Base-by-base conservation (phyloP, 2,113 vertebrate species). In the Nymphicus hollandicus region DNA sequence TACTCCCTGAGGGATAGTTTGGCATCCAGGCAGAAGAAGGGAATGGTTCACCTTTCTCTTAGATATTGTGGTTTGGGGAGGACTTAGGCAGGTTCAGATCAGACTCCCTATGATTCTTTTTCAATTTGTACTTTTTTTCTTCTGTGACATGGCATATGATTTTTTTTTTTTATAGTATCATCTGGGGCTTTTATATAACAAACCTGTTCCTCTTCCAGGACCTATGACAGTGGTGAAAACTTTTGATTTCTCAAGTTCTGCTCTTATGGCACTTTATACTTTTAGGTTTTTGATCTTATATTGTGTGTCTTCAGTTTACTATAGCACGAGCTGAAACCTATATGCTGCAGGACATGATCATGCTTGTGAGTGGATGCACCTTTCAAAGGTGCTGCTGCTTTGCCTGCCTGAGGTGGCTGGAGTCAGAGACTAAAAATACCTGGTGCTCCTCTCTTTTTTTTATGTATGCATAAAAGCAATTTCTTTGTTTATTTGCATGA, bases 281-380 rank as follows among this genome's bases (percentile, higher is more conserved):
- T 65, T 41, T 0, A 20, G 25, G 16, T 12, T 61, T 86, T 55
- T 52, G 39, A 9, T 70, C 46, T 49, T 37, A 14, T 72, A 35
- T 37, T 20, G 31, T 7, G 1, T 24, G 8, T 47, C 20, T 76
- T 44, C 14, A 44, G 14, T 73, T 77, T 65, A 18, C 31, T n/a
- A 1, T 16, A 41, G 17, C 15, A 2, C 19, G 25, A 23, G 6
- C 22, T 58, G 50, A 37, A 77, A 44, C 33, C 24, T 81, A 1
- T 9, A 0, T 33, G 41, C 64, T 66, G 46, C 28, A 3, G 8
- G 3, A 0, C 7, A 4, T 12, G 41, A 37, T 14, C 1, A 1
- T 35, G 50, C 37, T 50, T 71, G 41, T 41, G 14, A 63, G 29
- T 63, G 53, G 25, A 15, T n/a, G n/a, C 15, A 16, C 7, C 17